A percentile compares a stretch with the other conserved stretches of the same genome.
Evolutionary conservation across 2,888 invertebrate species (phyloP).

Genomic region (Colostygia pectinataria): DNA sequence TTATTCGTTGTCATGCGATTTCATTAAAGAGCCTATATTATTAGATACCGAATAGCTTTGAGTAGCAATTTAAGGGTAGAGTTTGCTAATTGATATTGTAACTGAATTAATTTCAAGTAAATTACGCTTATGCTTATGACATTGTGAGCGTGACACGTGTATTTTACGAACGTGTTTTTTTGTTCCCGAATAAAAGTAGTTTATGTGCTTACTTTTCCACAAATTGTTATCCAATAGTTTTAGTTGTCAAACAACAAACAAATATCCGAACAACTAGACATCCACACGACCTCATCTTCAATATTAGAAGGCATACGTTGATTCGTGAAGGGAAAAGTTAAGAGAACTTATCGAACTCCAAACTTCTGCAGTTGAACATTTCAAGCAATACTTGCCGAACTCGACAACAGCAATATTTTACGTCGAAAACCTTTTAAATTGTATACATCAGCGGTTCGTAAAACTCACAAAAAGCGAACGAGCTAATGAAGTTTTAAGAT

Average conservation of each 20-base stretch:
- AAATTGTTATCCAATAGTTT: too few species aligned
- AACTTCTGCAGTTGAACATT: constrained; percentile 44
- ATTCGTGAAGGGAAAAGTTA: constrained; percentile 11
- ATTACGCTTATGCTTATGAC: too few species aligned
- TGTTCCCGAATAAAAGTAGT: too few species aligned
- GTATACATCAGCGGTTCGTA: constrained; percentile 70
- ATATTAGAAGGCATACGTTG: background rate
- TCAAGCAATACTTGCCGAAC: constrained; percentile 53
- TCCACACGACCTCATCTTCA: too few species aligned
- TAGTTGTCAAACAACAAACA: too few species aligned
- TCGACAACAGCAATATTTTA: constrained; percentile 72
- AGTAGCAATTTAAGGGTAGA: background rate
- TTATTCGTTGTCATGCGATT: constrained; percentile 14
- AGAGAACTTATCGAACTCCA: constrained; percentile 16
- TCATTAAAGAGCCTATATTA: constrained; percentile 4
- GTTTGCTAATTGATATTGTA: too few species aligned
- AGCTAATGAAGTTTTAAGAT: constrained; percentile 63
- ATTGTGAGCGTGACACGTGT: too few species aligned
- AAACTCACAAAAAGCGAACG: constrained; percentile 57
- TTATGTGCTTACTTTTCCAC: too few species aligned
- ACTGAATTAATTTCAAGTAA: too few species aligned
- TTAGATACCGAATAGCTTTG: constrained; percentile 2
- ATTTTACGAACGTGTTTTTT: too few species aligned
- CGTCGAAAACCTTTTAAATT: constrained; percentile 77
- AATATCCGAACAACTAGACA: too few species aligned